Evolutionary conservation across 2,888 invertebrate genomes (phyloP).

Genomic region (Eristalis pertinax): DNA sequence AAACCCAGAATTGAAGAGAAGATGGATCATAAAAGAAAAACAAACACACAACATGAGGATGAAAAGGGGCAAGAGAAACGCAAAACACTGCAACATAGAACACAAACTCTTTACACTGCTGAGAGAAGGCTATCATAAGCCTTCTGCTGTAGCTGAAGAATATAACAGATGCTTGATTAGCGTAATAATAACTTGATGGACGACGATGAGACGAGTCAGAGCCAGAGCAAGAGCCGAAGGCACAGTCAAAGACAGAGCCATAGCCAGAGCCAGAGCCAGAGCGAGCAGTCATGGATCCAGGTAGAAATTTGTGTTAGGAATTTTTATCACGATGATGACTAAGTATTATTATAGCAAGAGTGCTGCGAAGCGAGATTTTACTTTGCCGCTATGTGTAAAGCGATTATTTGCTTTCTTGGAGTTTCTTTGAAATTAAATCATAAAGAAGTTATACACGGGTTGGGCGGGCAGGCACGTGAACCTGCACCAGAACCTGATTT

Average conservation of each 20-base stretch:
- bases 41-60: slow-evolving; percentile 26
- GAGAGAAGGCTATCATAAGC: slow-evolving; percentile 63
- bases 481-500: slow-evolving; percentile 72
- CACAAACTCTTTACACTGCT: slow-evolving; percentile 29
- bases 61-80: slow-evolving; percentile 31
- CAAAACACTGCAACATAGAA: slow-evolving; percentile 63
- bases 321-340: slow-evolving; percentile 72
- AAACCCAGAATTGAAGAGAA: slow-evolving; percentile 43
- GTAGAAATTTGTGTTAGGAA: slow-evolving; percentile 69
- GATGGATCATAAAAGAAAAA: slow-evolving; percentile 34
- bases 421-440: slow-evolving; percentile 72
- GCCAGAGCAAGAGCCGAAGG: slow-evolving; percentile 16
- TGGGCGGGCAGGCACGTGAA: slow-evolving; percentile 71
- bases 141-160: slow-evolving; percentile 48
- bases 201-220: slow-evolving; percentile 53
- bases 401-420: slow-evolving; percentile 72
- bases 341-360: slow-evolving; percentile 66
- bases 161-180: slow-evolving; percentile 72
- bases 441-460: slow-evolving; percentile 67
- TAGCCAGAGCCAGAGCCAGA: slow-evolving; percentile 15
- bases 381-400: slow-evolving; percentile 66
- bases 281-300: slow-evolving; percentile 49
- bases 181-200: slow-evolving; percentile 71
- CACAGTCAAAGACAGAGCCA: neutral
- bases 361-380: slow-evolving; percentile 59